phyloP scores from a whole-genome alignment of 2,797 vertebrate genomes.

The Carcharodon carcharias region DNA sequence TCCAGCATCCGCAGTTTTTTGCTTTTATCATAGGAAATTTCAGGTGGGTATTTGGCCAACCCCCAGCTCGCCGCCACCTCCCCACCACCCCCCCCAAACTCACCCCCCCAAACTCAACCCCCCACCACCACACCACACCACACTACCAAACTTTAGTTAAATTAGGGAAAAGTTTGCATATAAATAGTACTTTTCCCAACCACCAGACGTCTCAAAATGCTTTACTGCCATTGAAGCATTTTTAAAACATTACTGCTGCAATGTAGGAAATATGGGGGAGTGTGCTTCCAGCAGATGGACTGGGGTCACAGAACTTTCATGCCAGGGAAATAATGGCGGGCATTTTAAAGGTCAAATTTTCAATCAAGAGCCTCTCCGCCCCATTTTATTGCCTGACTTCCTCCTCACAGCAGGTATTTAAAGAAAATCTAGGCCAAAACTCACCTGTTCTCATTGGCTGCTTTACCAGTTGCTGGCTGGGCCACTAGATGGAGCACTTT shows the following conservation, averaged over 20 bases:
- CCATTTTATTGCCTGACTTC: neutral
- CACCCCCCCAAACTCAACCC: too few species aligned
- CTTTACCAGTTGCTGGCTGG: neutral
- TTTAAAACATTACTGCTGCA: neutral
- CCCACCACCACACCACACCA: too few species aligned
- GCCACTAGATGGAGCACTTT: conserved; percentile 29
- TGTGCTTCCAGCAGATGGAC: neutral
- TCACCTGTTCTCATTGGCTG: neutral
- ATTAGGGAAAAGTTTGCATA: neutral
- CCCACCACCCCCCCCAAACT: too few species aligned
- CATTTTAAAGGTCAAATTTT: neutral
- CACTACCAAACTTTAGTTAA: neutral
- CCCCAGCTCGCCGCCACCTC: too few species aligned
- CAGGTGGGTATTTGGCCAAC: neutral
- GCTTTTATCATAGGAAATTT: neutral
- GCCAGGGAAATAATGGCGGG: neutral
- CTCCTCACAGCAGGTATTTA: neutral
- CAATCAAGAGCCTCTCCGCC: neutral
- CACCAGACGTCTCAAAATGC: neutral
- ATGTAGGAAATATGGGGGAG: neutral
- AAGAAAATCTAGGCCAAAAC: neutral
- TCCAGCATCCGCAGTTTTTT: too few species aligned
- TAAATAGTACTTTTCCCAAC: neutral
- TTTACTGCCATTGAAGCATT: neutral
- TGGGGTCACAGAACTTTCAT: neutral